Conservation (phyloP, 2,888 invertebrate genomes). For the Anorthoa munda region DNA sequence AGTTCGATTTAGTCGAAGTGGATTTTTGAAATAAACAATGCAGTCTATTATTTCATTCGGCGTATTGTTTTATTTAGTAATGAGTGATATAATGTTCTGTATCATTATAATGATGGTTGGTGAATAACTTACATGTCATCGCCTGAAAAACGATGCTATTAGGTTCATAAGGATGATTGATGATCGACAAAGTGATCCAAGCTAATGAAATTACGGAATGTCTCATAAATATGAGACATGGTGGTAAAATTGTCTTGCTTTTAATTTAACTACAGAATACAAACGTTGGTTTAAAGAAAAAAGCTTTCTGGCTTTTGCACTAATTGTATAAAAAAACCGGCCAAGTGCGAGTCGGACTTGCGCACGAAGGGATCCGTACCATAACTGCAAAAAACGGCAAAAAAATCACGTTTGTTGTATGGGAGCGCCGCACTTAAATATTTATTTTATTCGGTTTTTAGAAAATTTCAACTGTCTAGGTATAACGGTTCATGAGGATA, state of each 20-base stretch:
- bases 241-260: not conserved
- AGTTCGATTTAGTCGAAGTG: conserved; percentile 4
- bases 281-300: too few relatives aligned
- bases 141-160: conserved; percentile 17
- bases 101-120: conserved; percentile 2
- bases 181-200: conserved; percentile 17
- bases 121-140: not conserved
- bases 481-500: too few relatives aligned
- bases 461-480: too few relatives aligned
- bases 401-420: too few relatives aligned
- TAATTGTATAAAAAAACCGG: too few relatives aligned
- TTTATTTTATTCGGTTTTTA: too few relatives aligned
- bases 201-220: conserved; percentile 34
- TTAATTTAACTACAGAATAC: not conserved
- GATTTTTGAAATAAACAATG: conserved; percentile 4
- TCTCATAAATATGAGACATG: not conserved
- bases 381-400: too few relatives aligned
- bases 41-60: conserved; percentile 7
- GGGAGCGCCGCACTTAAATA: too few relatives aligned
- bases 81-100: not conserved
- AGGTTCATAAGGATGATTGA: conserved; percentile 32
- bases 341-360: too few relatives aligned
- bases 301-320: too few relatives aligned
- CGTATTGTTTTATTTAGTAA: not conserved
- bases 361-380: too few relatives aligned